Evolutionary conservation across 1,140 invertebrate genomes (phyloP).

Genomic region (Diachasma alloeum): DNA sequence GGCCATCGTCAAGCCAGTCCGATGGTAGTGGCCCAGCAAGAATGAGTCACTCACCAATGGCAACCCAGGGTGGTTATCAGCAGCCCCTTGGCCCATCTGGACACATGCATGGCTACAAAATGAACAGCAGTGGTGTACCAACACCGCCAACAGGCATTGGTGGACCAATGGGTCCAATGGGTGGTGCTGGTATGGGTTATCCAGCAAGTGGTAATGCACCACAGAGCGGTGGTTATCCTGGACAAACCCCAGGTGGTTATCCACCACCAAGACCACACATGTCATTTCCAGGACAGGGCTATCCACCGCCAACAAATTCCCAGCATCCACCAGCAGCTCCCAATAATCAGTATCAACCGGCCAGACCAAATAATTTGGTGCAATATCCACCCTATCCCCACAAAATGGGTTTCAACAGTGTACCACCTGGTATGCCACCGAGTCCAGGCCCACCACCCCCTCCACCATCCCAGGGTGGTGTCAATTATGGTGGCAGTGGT

Average conservation of each 20-base stretch:
- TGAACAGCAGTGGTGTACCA: constrained; percentile 62
- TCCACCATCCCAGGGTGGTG: constrained; percentile 40
- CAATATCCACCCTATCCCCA: constrained; percentile 64
- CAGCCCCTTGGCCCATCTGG: constrained; percentile 71
- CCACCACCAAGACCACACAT: constrained; percentile 59
- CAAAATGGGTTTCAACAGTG: constrained; percentile 62
- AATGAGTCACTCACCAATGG: constrained; percentile 80
- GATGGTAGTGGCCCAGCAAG: constrained; percentile 77
- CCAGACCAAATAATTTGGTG: constrained; percentile 61
- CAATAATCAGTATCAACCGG: constrained; percentile 62
- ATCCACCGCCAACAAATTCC: constrained; percentile 58
- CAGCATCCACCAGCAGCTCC: constrained; percentile 58
- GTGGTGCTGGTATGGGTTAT: constrained; percentile 52
- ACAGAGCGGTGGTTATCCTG: constrained; percentile 60
- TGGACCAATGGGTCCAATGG: constrained; percentile 56
- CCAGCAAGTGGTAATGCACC: constrained; percentile 52
- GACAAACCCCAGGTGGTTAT: constrained; percentile 57
- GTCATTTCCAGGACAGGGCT: constrained; percentile 57
- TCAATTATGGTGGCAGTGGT: constrained; percentile 63
- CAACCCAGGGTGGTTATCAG: constrained; percentile 74
- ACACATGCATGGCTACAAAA: constrained; percentile 70
- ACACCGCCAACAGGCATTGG: constrained; percentile 54
- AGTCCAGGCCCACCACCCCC: constrained; percentile 54
- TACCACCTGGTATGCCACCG: constrained; percentile 57
- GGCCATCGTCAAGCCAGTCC: constrained; percentile 89